phyloP scores from a whole-genome alignment of 1,140 invertebrate species.

The Prorops nasuta region DNA sequence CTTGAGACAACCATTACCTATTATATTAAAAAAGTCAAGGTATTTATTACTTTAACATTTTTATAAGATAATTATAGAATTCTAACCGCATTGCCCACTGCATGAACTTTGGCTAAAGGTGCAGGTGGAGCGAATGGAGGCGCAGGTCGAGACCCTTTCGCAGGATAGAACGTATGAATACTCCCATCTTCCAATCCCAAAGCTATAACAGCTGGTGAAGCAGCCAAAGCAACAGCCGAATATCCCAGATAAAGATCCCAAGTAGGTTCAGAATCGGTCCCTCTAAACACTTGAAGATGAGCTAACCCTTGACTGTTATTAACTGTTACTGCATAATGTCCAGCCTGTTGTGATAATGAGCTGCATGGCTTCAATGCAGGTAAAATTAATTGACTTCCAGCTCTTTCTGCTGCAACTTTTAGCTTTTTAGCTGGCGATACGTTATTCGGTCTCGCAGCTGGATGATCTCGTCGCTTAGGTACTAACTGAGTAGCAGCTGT shows the following conservation, averaged over 20 bases:
- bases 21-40: not conserved
- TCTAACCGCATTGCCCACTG: conserved; percentile 43
- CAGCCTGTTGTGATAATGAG: conserved; percentile 46
- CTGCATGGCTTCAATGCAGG: conserved; percentile 43
- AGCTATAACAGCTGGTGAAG: conserved; percentile 57
- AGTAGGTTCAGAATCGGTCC: conserved; percentile 55
- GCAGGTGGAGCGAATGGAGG: conserved; percentile 67
- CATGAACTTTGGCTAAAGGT: conserved; percentile 54
- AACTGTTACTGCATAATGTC: conserved; percentile 47
- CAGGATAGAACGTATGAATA: conserved; percentile 63
- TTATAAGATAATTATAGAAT: not conserved
- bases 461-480: conserved; percentile 45
- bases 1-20: conserved; percentile 53
- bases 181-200: conserved; percentile 67
- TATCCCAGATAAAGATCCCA: conserved; percentile 53
- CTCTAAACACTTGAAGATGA: conserved; percentile 59
- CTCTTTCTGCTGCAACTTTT: conserved; percentile 37
- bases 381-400: conserved; percentile 29
- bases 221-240: conserved; percentile 43
- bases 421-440: conserved; percentile 33
- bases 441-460: conserved; percentile 30
- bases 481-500: conserved; percentile 33
- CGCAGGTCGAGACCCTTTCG: conserved; percentile 58
- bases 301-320: conserved; percentile 44
- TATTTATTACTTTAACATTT: not conserved